A percentile compares a stretch with the other conserved stretches of the same genome.
phyloP scores from a whole-genome alignment of 1,140 invertebrate species.

The Drosophila biarmipes region DNA sequence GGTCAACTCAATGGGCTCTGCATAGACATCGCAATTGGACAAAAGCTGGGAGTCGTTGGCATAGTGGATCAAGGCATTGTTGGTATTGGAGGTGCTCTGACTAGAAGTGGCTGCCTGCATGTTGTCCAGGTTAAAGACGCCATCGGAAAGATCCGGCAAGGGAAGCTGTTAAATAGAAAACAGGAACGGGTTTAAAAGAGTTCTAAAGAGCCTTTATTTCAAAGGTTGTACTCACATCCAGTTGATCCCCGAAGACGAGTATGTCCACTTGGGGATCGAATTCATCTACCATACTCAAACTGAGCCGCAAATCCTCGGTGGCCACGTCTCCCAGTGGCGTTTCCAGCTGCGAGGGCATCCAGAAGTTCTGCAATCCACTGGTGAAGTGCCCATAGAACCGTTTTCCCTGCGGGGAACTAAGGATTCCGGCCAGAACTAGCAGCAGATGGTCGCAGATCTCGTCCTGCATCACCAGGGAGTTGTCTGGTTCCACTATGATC shows the following conservation, averaged over 20 bases:
- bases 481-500: slow-evolving; percentile 80
- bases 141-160: slow-evolving; percentile 55
- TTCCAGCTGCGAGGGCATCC: slow-evolving; percentile 73
- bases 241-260: slow-evolving; percentile 72
- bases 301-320: slow-evolving; percentile 50
- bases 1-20: slow-evolving; percentile 59
- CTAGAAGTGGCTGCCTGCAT: slow-evolving; percentile 32
- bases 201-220: no score
- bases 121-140: slow-evolving; percentile 58
- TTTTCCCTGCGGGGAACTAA: slow-evolving; percentile 72
- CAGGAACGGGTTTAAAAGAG: background rate
- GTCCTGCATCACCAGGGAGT: slow-evolving; percentile 79
- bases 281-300: slow-evolving; percentile 51
- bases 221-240: slow-evolving; percentile 58
- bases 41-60: slow-evolving; percentile 71
- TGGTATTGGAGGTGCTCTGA: slow-evolving; percentile 28
- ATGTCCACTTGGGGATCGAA: slow-evolving; percentile 67
- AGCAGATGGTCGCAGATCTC: slow-evolving; percentile 82
- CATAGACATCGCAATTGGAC: slow-evolving; percentile 64
- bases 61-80: slow-evolving; percentile 48
- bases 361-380: slow-evolving; percentile 65
- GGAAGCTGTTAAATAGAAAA: slow-evolving; percentile 24
- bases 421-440: slow-evolving; percentile 69
- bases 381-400: slow-evolving; percentile 68
- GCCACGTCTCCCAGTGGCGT: slow-evolving; percentile 57